Base-by-base conservation (phyloP, 2,113 vertebrate genomes). In the Halichoerus grypus region DNA sequence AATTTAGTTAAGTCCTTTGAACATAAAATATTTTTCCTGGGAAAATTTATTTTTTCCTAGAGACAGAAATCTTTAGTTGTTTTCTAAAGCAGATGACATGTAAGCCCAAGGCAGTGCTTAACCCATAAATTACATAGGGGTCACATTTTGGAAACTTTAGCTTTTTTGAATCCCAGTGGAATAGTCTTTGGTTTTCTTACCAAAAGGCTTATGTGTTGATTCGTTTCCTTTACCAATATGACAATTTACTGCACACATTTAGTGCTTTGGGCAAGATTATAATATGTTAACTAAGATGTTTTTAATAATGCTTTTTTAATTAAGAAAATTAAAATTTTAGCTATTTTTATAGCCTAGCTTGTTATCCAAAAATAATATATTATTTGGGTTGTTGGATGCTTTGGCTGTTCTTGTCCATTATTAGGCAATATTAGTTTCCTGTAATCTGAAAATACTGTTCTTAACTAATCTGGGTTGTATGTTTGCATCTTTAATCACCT, bases 41-140 rank as follows among this genome's bases (percentile, higher is more conserved):
- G 95, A 93, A 95, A 97, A 97, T 22, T 53, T 84, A 42, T 96
- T 92, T 98, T 98, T 98, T 77, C 83, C 95, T 98, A 98, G 97
- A 99, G 98, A 98, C 98, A 99, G 98, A 98, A 98, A 98, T 99
- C 98, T 99, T 99, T 96, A 97, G 97, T 96, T 97, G 97, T 98
- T 98, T 99, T 99, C 98, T 99, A 99, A 99, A 98, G 98, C 98
- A 98, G 98, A 99, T 99, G 98, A 98, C 99, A 99, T 98, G 97
- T 95, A 98, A 98, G 99, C 99, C 99, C 99, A 98, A 99, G 99
- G 99, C 99, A 99, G 99, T 99, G 99, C 99, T 99, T 99, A 99
- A 99, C 99, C 99, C 98, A 94, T 99, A 99, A 98, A 99, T 99
- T 99, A 99, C 98, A 98, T 98, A 98, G 98, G 63, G 99, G 99